A percentile compares a stretch with the other conserved stretches of the same genome.
phyloP scores from a whole-genome alignment of 2,113 vertebrate species.

The Phoxinus phoxinus region DNA sequence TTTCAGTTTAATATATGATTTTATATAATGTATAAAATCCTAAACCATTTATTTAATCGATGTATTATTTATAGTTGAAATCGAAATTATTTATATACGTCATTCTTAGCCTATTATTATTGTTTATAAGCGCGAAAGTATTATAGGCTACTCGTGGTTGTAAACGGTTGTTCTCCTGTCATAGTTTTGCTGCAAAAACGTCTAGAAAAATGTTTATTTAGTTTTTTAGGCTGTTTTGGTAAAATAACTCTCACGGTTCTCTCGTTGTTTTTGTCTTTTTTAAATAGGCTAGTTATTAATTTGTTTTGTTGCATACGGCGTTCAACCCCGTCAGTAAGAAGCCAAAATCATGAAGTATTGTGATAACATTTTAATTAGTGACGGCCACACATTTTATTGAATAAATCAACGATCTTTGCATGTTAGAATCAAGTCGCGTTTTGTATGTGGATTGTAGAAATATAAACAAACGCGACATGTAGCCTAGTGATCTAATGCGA shows the following conservation, averaged over 20 bases:
- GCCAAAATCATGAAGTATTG: not conserved
- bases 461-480: too few relatives aligned
- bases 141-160: not conserved
- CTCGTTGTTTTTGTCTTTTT: not conserved
- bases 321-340: not conserved
- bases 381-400: not conserved
- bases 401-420: not conserved
- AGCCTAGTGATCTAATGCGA: too few relatives aligned
- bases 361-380: not conserved
- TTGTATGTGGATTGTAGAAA: not conserved
- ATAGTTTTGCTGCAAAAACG: not conserved
- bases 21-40: not conserved
- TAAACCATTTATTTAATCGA: not conserved
- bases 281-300: not conserved
- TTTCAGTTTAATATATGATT: not conserved
- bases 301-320: not conserved
- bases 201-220: not conserved
- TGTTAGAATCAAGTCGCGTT: not conserved
- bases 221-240: not conserved
- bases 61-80: not conserved
- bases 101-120: not conserved
- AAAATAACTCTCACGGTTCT: not conserved
- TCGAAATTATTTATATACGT: not conserved
- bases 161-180: not conserved
- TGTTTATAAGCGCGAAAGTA: not conserved